phyloP scores from a whole-genome alignment of 2,113 vertebrate genomes.

The Miniopterus natalensis region DNA sequence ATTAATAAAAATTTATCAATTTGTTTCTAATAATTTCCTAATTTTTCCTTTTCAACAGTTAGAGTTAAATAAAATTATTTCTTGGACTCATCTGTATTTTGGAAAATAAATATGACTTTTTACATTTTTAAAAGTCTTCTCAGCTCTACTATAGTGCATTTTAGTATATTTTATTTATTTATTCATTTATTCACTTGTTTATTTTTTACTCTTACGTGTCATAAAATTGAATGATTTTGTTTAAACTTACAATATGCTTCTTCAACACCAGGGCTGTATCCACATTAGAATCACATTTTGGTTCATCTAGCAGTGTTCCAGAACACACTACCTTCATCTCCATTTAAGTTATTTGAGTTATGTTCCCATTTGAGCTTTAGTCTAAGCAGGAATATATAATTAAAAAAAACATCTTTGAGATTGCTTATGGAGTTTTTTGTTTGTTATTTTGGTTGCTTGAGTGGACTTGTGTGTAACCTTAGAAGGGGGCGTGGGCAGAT shows the following conservation, averaged over 20 bases:
- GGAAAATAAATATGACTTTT: neutral
- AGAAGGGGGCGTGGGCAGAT: slow-evolving; percentile 58
- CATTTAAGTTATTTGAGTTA: neutral
- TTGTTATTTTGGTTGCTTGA: slow-evolving; percentile 33
- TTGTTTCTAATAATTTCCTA: neutral
- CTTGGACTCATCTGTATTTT: neutral
- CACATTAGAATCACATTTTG: neutral
- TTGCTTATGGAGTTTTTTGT: neutral
- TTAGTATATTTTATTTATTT: neutral
- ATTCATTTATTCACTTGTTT: neutral
- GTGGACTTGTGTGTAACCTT: slow-evolving; percentile 1
- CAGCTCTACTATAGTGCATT: neutral
- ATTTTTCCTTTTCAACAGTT: neutral
- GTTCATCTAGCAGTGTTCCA: neutral
- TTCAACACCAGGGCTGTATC: neutral
- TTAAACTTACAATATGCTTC: neutral
- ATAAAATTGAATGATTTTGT: neutral
- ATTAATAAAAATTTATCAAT: neutral
- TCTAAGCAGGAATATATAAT: neutral
- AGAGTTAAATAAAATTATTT: neutral
- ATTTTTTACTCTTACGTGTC: neutral
- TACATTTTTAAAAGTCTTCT: neutral
- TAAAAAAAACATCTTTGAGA: neutral
- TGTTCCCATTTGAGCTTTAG: neutral
- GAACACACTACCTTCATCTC: neutral